Evolutionary conservation across 2,113 vertebrate species (phyloP).

Genomic region (Hemibagrus wyckioides): DNA sequence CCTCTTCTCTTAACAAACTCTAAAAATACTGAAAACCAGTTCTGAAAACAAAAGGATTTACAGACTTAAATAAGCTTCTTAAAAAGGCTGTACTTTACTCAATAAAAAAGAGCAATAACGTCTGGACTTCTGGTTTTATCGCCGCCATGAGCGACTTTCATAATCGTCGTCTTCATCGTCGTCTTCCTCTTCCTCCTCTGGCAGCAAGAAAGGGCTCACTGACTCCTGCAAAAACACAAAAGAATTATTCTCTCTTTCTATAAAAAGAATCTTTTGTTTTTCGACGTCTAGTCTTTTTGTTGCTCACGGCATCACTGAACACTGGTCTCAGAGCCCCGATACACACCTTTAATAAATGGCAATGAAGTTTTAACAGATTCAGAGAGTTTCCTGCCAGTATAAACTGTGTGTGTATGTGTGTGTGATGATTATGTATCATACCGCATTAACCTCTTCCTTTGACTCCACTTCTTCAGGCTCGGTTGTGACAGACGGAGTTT

Average conservation of each 20-base stretch:
- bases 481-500: slow-evolving; percentile 86
- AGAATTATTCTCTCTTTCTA: neutral
- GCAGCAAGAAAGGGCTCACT: slow-evolving; percentile 84
- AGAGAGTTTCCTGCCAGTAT: neutral
- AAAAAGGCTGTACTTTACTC: slow-evolving; percentile 40
- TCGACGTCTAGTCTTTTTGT: neutral
- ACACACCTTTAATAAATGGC: neutral
- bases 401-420: neutral
- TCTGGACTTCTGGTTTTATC: slow-evolving; percentile 74
- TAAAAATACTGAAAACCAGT: slow-evolving; percentile 67
- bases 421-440: slow-evolving; percentile 34
- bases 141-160: slow-evolving; percentile 95
- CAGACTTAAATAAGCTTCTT: slow-evolving; percentile 35
- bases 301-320: neutral
- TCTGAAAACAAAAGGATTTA: slow-evolving; percentile 46
- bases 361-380: neutral
- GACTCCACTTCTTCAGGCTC: slow-evolving; percentile 91
- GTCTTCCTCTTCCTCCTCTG: slow-evolving; percentile 90
- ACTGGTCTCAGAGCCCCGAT: neutral
- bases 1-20: slow-evolving; percentile 45
- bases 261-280: neutral
- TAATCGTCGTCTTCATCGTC: slow-evolving; percentile 95
- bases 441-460: slow-evolving; percentile 85
- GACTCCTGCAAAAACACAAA: slow-evolving; percentile 76
- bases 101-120: slow-evolving; percentile 28